Conservation (phyloP, 2,797 vertebrate genomes). For the Peromyscus aztecus region DNA sequence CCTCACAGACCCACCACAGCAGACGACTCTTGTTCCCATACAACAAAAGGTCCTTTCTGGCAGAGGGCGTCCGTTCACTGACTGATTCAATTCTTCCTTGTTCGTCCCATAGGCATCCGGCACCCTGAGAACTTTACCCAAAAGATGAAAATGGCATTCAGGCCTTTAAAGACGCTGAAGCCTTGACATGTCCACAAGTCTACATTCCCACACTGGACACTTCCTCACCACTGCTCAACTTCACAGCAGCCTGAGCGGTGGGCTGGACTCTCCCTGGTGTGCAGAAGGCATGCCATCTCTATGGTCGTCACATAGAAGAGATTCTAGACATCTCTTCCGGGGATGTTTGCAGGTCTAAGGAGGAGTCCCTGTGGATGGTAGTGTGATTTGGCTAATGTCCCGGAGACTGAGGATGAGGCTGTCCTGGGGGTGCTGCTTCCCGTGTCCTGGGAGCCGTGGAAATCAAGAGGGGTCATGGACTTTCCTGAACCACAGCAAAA, state of each 20-base stretch:
- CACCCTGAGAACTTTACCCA: background rate
- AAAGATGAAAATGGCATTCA: background rate
- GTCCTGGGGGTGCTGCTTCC: background rate
- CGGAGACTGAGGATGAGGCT: too few species aligned
- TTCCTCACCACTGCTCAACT: background rate
- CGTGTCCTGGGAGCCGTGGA: background rate
- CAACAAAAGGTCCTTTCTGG: conserved; percentile 47
- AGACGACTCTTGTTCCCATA: background rate
- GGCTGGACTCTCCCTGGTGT: fast-evolving
- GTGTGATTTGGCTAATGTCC: too few species aligned
- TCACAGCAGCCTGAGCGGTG: fast-evolving
- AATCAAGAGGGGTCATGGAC: fast-evolving
- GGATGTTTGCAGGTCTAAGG: background rate
- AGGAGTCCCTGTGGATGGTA: background rate
- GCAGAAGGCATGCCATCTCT: fast-evolving
- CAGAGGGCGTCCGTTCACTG: background rate
- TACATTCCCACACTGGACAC: background rate
- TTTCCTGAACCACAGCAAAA: background rate
- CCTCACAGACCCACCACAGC: background rate
- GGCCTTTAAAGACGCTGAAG: background rate
- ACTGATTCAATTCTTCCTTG: too few species aligned
- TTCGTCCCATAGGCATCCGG: background rate
- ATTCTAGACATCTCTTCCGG: background rate
- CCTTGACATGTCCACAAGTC: background rate
- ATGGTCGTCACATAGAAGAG: background rate